Evolutionary conservation across 2,888 invertebrate species (phyloP), one percentile per base, ranked within the genome.

Genomic region (Lasioglossum leucozonium): DNA sequence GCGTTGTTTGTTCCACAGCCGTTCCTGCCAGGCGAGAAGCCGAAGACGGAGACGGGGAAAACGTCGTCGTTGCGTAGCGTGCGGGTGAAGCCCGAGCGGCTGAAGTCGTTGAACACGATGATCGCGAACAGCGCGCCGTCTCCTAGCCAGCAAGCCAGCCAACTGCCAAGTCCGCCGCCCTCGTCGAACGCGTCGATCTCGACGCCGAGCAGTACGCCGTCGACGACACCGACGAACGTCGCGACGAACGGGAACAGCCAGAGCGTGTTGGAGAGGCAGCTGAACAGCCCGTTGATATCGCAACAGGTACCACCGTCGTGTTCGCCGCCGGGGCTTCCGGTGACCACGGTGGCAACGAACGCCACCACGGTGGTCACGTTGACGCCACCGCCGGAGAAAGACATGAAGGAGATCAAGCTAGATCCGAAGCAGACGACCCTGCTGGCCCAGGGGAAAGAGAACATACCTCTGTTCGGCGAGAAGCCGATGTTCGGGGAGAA

Each of bases 71-170:
- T 96, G 74, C 96, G 97, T 65, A 97, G 97, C 62, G 96, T 97
- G 47, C 95, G 97, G 13, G 97, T 97, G 0, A 97, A 97, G 93
- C 96, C 97, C 0, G 96, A 96, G 87, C 94, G 96, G 30, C 93
- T 95, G 40, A 95, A 95, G 86, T 95, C 95, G 4, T 82, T 95
- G 51, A 95, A 94, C 85, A 94, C 94, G 71, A 94, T 94, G 84
- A 94, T 94, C 86, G 93, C 94, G n/a, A 93, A 91, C 75, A 91
- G 88, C 69, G 88, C 90, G 34, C 87, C 91, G 72, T 87, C 93
- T 47, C 83, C 87, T 72, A 90, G 82, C 81, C 91, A 92, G 79
- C 93, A 92, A 90, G 83, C 90, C 79, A 91, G 73, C 81, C 93
- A 92, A 92, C 92, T 93, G 88, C 94, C 94, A 82, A 94, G 93